phyloP scores from a whole-genome alignment of 2,888 invertebrate genomes.

The Cephalotes varians region DNA sequence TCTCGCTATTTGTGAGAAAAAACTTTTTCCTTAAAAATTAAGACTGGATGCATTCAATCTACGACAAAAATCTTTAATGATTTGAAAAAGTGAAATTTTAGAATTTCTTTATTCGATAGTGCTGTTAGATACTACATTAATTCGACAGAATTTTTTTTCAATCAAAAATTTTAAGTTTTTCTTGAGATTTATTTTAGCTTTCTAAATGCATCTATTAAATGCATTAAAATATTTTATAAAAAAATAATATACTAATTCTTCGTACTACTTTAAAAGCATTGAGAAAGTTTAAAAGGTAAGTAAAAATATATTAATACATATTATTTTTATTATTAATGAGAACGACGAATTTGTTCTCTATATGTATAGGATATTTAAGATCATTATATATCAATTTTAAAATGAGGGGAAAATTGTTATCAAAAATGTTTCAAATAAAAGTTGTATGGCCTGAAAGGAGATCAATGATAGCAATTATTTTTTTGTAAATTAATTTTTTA shows the following conservation, averaged over 20 bases:
- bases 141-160: background rate
- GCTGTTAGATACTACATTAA: background rate
- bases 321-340: conserved; percentile 5
- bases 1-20: background rate
- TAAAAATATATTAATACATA: background rate
- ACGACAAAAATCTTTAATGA: background rate
- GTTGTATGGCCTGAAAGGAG: too few relatives aligned
- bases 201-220: background rate
- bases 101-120: background rate
- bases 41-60: background rate
- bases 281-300: conserved; percentile 14
- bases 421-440: too few relatives aligned
- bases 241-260: background rate
- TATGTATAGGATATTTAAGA: too few relatives aligned
- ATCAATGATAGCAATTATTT: too few relatives aligned
- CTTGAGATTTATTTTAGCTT: background rate
- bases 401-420: too few relatives aligned
- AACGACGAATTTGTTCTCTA: background rate
- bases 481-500: too few relatives aligned
- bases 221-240: background rate
- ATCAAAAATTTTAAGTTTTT: background rate
- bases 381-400: too few relatives aligned
- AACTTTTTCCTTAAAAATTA: background rate
- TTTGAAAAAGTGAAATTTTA: background rate
- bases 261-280: background rate